Base-by-base conservation (phyloP, 2,888 invertebrate genomes). In the Drosophila tripunctata region DNA sequence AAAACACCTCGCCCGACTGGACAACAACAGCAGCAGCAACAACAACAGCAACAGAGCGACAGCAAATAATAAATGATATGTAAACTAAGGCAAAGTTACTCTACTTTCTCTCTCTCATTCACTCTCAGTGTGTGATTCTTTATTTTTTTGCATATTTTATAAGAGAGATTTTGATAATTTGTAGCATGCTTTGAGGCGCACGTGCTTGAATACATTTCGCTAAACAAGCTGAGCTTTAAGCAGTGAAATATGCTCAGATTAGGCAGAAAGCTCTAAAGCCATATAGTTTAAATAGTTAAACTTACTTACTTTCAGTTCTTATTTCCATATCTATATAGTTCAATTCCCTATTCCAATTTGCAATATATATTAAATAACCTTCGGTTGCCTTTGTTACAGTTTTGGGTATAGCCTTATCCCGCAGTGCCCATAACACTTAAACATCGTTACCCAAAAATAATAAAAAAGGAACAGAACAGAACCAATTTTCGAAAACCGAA, bases 1-100 rank as follows among this genome's bases (percentile, higher is more conserved):
- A 72, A 67, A 57, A 78, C 76, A 82, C 78, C 72, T 73, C 72
- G 64, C 40, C 57, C 57, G 67, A 70, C 54, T 67, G 69, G 69
- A 56, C 64, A 63, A 63, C 44, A 54, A 64, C 54, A 73, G 67
- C 67, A 38, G 5, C 8, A 15, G 3, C 10, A 30, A 14, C 17
- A 51, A 10, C 3, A 17, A 8, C 15, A 21, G 12, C 15, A 17
- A 8, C 15, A 19, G 17, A 12, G n/a, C 12, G 8, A 22, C 21
- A 17, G 8, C 50, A 78, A 80, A 84, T 81, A 84, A 81, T 81
- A 81, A 81, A 81, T 84, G 78, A 84, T 81, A 81, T 81, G 81
- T 81, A 81, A 84, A 84, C 76, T 76, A 81, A 81, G 81, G 68
- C 81, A 73, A 68, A 83, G 66, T 80, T 83, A 72, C 65, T 72